Evolutionary conservation across 2,888 invertebrate genomes (phyloP).

Genomic region (Lithophane semibrunnea): DNA sequence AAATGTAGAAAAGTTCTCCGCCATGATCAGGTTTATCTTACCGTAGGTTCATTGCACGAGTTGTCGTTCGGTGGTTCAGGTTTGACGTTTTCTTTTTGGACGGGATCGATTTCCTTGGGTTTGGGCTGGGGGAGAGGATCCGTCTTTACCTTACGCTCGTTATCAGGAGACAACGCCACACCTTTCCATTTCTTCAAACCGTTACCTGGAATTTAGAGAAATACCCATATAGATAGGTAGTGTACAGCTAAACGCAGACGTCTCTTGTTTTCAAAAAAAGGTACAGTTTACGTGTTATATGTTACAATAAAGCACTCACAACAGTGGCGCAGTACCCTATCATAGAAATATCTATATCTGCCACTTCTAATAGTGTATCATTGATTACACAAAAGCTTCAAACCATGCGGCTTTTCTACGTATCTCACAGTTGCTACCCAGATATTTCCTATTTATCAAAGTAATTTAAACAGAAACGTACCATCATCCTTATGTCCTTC

Average conservation of each 20-base stretch:
- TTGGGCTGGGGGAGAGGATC: conserved; percentile 70
- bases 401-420: not conserved
- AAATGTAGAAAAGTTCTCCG: too few relatives aligned
- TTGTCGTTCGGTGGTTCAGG: conserved; percentile 78
- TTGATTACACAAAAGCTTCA: not conserved
- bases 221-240: not conserved
- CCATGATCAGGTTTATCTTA: conserved; percentile 61
- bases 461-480: conserved; percentile 60
- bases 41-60: conserved; percentile 85
- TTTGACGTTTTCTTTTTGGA: conserved; percentile 85
- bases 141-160: conserved; percentile 85
- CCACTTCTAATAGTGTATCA: not conserved
- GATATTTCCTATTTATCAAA: not conserved
- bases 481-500: conserved; percentile 87
- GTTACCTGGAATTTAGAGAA: conserved; percentile 79
- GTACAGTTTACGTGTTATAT: not conserved
- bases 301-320: not conserved
- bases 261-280: not conserved
- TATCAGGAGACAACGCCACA: conserved; percentile 93
- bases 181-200: conserved; percentile 95
- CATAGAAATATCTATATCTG: not conserved
- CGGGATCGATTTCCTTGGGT: conserved; percentile 76
- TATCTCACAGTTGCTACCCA: not conserved
- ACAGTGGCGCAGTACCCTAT: not conserved
- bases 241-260: not conserved